Percentiles rank a stretch among this genome's conserved stretches.
Evolutionary conservation across 2,113 vertebrate species (phyloP).

Genomic region (Petrocephalus zakoni): DNA sequence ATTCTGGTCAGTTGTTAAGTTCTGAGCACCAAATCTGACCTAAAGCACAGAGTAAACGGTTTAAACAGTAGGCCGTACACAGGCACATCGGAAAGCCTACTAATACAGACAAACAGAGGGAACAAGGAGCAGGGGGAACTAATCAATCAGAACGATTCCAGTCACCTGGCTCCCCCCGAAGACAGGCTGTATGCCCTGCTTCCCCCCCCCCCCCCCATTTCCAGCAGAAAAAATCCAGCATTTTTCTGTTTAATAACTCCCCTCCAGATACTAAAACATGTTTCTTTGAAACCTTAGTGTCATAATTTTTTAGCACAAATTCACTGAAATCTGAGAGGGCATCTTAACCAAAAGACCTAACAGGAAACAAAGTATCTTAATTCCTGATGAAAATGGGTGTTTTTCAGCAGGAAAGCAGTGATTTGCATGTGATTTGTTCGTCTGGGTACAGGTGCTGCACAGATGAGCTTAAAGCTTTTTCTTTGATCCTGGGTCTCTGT

Average conservation of each 20-base stretch:
- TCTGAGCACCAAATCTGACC: not conserved
- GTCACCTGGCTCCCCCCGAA: not conserved
- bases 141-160: not conserved
- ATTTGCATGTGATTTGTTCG: conserved; percentile 6
- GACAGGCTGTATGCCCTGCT: not conserved
- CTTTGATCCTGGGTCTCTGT: conserved; percentile 1
- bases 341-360: not conserved
- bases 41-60: not conserved
- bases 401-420: not conserved
- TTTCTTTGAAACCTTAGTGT: not conserved
- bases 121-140: not conserved
- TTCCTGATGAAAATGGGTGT: not conserved
- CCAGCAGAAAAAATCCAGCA: not conserved
- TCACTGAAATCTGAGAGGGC: not conserved
- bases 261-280: not conserved
- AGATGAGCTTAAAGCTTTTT: not conserved
- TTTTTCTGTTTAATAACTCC: not conserved
- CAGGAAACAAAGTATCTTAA: not conserved
- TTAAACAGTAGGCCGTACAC: not conserved
- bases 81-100: not conserved
- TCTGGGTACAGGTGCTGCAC: not conserved
- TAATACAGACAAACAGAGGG: not conserved
- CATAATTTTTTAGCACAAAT: not conserved
- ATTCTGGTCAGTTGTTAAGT: not conserved
- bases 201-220: not conserved